Evolutionary conservation across 1,140 invertebrate species (phyloP).

Genomic region (Trialeurodes vaporariorum): DNA sequence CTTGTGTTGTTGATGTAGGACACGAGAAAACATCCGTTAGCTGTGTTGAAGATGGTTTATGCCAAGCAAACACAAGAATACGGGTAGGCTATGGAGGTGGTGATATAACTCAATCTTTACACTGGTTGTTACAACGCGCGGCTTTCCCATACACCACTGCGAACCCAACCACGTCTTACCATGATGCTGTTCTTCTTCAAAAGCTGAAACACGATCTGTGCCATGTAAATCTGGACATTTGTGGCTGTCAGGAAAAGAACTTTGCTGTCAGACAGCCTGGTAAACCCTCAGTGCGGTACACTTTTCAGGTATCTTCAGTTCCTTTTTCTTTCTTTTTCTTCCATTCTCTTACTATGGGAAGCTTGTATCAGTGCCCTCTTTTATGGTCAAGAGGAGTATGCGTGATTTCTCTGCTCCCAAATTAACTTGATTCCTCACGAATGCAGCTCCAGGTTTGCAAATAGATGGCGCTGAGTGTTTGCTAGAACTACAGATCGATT

Average conservation of each 20-base stretch:
- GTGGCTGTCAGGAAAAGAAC: slow-evolving; percentile 66
- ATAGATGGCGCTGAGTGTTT: no score
- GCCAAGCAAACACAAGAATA: slow-evolving; percentile 72
- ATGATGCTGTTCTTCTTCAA: slow-evolving; percentile 61
- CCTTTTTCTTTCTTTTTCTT: no score
- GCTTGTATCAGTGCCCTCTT: no score
- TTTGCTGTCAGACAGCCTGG: slow-evolving; percentile 64
- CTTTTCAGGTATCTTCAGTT: slow-evolving; percentile 42
- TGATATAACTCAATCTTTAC: slow-evolving; percentile 32
- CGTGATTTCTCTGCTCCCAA: no score
- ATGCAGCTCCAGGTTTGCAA: no score
- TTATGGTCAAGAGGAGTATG: no score
- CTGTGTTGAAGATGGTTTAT: slow-evolving; percentile 93
- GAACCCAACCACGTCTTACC: slow-evolving; percentile 46
- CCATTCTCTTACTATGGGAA: no score
- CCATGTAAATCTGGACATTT: slow-evolving; percentile 79
- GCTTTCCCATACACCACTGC: slow-evolving; percentile 79
- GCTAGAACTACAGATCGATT: no score
- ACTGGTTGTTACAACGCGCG: slow-evolving; percentile 74
- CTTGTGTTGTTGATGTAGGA: slow-evolving; percentile 90
- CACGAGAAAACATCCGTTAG: slow-evolving; percentile 91
- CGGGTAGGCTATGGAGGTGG: slow-evolving; percentile 66
- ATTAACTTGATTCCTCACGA: no score
- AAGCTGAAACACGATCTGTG: slow-evolving; percentile 83
- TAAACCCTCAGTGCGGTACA: slow-evolving; percentile 58